phyloP scores from a whole-genome alignment of 2,888 invertebrate genomes.

The Odontocerum albicorne region DNA sequence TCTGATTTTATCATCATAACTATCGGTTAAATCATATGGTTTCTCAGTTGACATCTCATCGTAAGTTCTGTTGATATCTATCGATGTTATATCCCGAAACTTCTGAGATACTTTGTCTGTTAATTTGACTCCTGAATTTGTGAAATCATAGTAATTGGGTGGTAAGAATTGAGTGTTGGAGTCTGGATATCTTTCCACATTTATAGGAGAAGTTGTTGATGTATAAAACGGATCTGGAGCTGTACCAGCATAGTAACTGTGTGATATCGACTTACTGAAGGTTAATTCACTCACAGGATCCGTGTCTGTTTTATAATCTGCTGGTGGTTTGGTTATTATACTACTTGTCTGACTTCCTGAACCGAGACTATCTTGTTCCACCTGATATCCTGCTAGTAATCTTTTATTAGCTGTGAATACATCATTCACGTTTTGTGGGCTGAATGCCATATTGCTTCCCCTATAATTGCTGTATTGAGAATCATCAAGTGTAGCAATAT shows the following conservation, averaged over 20 bases:
- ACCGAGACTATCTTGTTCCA: conserved; percentile 15
- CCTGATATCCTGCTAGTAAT: conserved; percentile 22
- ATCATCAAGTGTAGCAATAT: conserved; percentile 16
- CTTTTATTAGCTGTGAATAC: conserved; percentile 35
- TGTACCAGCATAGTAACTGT: conserved; percentile 48
- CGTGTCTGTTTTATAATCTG: conserved; percentile 2
- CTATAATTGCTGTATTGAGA: conserved; percentile 32
- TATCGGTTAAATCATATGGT: neutral
- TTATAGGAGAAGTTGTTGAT: conserved; percentile 4
- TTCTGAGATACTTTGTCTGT: conserved; percentile 29
- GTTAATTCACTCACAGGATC: conserved; percentile 38
- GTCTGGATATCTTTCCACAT: neutral
- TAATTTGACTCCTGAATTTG: conserved; percentile 20
- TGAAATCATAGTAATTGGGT: conserved; percentile 33
- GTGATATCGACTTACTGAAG: conserved; percentile 47
- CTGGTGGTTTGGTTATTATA: conserved; percentile 17
- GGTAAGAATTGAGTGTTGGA: conserved; percentile 23
- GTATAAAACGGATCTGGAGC: conserved; percentile 34
- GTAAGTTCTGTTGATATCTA: conserved; percentile 22
- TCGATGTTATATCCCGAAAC: conserved; percentile 28
- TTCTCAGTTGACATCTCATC: conserved; percentile 6
- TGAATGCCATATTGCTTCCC: conserved; percentile 36
- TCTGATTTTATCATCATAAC: conserved; percentile 28
- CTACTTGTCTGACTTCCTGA: conserved; percentile 24
- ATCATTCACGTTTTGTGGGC: conserved; percentile 35